Evolutionary conservation across 2,888 invertebrate species (phyloP).

Genomic region (Torymus texanus): DNA sequence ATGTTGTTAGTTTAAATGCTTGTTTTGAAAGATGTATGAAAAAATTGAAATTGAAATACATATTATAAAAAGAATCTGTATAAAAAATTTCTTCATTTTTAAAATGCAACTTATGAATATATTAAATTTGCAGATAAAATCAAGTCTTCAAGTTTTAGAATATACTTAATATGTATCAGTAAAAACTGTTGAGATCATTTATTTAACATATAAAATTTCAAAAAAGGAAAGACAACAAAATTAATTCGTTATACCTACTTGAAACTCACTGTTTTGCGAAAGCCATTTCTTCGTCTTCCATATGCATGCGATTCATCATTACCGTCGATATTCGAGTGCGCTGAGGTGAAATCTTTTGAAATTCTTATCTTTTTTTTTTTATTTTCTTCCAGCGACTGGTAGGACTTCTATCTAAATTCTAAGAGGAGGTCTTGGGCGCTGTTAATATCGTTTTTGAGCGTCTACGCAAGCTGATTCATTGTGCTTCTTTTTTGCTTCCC

Average conservation of each 20-base stretch:
- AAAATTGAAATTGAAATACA: too few relatives aligned
- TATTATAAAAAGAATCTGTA: too few relatives aligned
- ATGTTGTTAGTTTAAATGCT: too few relatives aligned
- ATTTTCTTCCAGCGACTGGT: neutral
- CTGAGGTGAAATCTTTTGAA: slow-evolving; percentile 21
- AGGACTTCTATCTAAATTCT: slow-evolving; percentile 45
- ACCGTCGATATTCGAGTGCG: slow-evolving; percentile 33
- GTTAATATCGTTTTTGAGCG: slow-evolving; percentile 21
- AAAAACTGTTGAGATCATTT: too few relatives aligned
- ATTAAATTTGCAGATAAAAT: too few relatives aligned
- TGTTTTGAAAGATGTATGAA: too few relatives aligned
- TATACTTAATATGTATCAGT: too few relatives aligned
- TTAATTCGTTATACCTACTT: neutral
- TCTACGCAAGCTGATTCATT: slow-evolving; percentile 18
- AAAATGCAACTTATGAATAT: too few relatives aligned
- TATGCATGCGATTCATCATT: slow-evolving; percentile 3
- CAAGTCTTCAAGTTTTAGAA: too few relatives aligned
- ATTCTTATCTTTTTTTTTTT: slow-evolving; percentile 11
- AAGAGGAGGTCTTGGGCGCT: slow-evolving; percentile 45
- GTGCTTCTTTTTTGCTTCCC: neutral
- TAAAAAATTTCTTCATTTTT: too few relatives aligned
- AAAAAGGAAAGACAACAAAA: too few relatives aligned
- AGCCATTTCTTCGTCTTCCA: slow-evolving; percentile 11
- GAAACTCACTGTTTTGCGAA: slow-evolving; percentile 15
- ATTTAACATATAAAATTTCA: too few relatives aligned